phyloP scores from a whole-genome alignment of 2,797 vertebrate genomes.

The Hephaestus fuliginosus region DNA sequence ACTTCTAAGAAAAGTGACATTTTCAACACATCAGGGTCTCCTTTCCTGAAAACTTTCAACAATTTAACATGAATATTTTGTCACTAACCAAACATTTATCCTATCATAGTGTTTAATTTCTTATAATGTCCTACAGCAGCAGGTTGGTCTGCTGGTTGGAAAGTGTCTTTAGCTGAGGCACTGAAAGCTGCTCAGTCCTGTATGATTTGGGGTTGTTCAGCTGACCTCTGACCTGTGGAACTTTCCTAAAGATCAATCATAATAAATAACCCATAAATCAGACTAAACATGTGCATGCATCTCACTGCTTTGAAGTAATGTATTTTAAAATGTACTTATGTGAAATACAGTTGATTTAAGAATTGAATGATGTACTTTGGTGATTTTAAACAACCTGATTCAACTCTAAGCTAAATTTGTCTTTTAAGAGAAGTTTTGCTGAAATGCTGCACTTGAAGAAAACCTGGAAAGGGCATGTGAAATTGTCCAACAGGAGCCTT shows the following conservation, averaged over 20 bases:
- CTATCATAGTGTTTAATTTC: not conserved
- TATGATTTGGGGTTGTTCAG: not conserved
- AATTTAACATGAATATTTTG: not conserved
- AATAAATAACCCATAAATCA: not conserved
- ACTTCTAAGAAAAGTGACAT: not conserved
- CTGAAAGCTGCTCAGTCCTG: not conserved
- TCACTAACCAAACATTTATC: not conserved
- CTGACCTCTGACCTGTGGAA: slow-evolving; percentile 64
- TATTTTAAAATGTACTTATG: not conserved
- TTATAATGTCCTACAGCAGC: not conserved
- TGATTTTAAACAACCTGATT: not conserved
- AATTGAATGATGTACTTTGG: not conserved
- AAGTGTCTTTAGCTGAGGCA: slow-evolving; percentile 8
- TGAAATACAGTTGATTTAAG: not conserved
- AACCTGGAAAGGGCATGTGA: not conserved
- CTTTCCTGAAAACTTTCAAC: not conserved
- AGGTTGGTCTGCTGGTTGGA: not conserved
- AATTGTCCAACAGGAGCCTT: not conserved
- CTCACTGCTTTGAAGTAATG: not conserved
- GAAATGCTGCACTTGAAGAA: not conserved
- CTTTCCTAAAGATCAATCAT: not conserved
- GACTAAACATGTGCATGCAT: not conserved
- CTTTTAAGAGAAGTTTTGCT: not conserved
- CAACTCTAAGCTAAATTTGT: not conserved
- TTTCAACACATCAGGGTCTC: not conserved